phyloP scores from a whole-genome alignment of 2,113 vertebrate genomes.

The Apaloderma vittatum region DNA sequence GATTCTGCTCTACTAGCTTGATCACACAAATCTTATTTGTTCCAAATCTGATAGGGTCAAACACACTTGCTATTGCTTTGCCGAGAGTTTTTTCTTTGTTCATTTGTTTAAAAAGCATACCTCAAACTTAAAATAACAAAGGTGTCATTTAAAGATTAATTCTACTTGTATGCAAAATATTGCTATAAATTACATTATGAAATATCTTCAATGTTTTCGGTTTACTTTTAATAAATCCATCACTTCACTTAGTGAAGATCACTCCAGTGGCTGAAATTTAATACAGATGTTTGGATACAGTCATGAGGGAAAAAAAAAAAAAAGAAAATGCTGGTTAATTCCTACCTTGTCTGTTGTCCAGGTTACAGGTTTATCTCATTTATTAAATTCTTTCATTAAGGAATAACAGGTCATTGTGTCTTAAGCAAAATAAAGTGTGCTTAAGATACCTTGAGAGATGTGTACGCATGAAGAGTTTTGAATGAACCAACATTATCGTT shows the following conservation, averaged over 20 bases:
- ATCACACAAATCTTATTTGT: not conserved
- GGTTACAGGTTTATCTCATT: not conserved
- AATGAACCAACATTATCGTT: not conserved
- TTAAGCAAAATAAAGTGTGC: not conserved
- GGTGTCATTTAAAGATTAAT: not conserved
- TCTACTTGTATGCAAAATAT: not conserved
- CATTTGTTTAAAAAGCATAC: not conserved
- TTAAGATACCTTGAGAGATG: not conserved
- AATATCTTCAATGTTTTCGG: not conserved
- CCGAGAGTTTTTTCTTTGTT: not conserved
- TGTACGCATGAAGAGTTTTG: not conserved
- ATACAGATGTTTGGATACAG: not conserved
- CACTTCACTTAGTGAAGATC: not conserved
- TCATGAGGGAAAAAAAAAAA: too few species aligned
- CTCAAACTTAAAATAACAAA: not conserved
- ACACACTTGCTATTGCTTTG: not conserved
- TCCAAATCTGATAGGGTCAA: not conserved
- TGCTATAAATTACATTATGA: not conserved
- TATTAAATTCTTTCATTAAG: not conserved
- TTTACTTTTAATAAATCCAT: not conserved
- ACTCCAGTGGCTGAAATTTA: not conserved
- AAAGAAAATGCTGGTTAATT: not conserved
- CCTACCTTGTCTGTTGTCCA: not conserved
- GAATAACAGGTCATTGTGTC: not conserved
- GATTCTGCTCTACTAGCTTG: not conserved